Evolutionary conservation across 2,888 invertebrate species (phyloP), one percentile per base, ranked within the genome.

Genomic region (Eumacrocentrus americanus): DNA sequence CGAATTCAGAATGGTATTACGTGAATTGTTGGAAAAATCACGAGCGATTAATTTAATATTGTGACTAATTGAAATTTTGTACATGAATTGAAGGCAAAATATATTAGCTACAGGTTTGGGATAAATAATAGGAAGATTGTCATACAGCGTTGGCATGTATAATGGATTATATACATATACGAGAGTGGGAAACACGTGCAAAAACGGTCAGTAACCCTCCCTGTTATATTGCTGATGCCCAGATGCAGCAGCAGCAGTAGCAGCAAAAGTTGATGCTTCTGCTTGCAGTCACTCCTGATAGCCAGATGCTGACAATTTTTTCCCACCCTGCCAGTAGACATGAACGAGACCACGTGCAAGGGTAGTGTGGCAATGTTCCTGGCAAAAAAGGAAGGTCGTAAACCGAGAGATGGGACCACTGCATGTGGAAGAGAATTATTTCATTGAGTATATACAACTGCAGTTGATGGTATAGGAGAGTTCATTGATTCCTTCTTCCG

Each of bases 281-380:
- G 57, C 53, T 25, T 46, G 55, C 60, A 56, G 50, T 64, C n/a
- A 68, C 69, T 71, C 67, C 66, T 71, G 71, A 63, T 66, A 63
- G 63, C 69, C 73, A 73, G 72, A 73, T 73, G 73, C 69, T 63
- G 66, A 65, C 62, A 63, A 68, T 68, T 70, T 73, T 73, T 72
- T 73, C 66, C 62, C 66, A 61, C 63, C 62, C 54, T 60, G 58
- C 61, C 68, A 66, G 63, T 63, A 69, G 69, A 69, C 69, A 68
- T 63, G 69, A 69, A 69, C 69, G 68, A 61, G 65, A 61, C 60
- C 61, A 58, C 60, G 46, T 58, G 65, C 55, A 54, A 53, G 37
- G 38, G 44, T 56, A 56, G 55, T 52, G 34, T 11, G 23, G 55
- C 54, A 48, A 42, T 51, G 56, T 56, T 42, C 46, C 29, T 50